A percentile compares a stretch with the other conserved stretches of the same genome.
phyloP scores from a whole-genome alignment of 2,113 vertebrate species.

The zebrafish (Danio rerio) region DNA sequence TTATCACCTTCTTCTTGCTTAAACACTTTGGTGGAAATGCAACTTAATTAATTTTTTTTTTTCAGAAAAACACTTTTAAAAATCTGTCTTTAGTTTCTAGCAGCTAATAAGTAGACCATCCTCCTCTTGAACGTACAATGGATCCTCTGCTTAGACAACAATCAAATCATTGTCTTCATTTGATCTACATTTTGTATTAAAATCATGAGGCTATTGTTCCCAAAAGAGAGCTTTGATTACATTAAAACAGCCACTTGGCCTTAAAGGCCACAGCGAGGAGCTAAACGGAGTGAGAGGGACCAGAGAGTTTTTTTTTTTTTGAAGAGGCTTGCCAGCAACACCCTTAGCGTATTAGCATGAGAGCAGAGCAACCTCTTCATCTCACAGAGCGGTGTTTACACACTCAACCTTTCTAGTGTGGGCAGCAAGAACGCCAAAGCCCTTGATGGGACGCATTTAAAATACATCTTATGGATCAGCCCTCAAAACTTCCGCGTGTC shows the following conservation, averaged over 20 bases:
- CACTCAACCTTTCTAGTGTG: constrained; percentile 29
- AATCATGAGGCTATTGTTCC: constrained; percentile 42
- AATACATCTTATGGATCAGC: constrained; percentile 26
- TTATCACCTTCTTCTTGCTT: no score
- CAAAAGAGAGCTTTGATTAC: constrained; percentile 21
- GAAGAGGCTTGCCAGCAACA: not conserved
- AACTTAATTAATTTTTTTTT: no score
- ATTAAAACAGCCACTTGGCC: constrained; percentile 39
- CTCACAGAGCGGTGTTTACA: constrained; percentile 18
- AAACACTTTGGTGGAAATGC: no score
- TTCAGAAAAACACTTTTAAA: constrained; percentile 7
- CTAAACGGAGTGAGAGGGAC: not conserved
- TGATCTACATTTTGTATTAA: constrained; percentile 5
- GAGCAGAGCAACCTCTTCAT: constrained; percentile 9
- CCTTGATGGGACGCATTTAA: not conserved
- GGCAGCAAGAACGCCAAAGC: not conserved
- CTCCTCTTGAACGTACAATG: not conserved
- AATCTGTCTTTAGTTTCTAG: not conserved
- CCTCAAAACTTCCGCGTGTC: constrained; percentile 20
- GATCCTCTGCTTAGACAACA: constrained; percentile 3
- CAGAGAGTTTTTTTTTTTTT: constrained; percentile 20
- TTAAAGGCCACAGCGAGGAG: constrained; percentile 33
- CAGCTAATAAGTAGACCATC: not conserved
- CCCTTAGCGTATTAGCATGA: constrained; percentile 37
- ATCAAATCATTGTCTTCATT: constrained; percentile 5